Base-by-base conservation (phyloP, 2,797 vertebrate genomes). In the Gambelia wislizenii region DNA sequence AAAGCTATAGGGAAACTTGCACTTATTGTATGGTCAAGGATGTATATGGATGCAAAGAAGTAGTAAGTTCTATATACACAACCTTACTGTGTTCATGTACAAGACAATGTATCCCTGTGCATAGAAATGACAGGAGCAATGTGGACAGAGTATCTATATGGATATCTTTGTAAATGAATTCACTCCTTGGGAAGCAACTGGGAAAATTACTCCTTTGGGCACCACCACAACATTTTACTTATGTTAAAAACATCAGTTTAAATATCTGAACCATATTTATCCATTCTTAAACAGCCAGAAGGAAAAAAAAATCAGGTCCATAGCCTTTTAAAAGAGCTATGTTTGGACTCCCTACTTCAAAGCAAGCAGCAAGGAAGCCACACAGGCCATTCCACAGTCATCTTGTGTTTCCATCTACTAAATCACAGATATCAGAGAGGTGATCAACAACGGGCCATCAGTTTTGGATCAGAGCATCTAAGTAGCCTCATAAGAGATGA, bases 191-290 rank as follows among this genome's bases (percentile, higher is more conserved):
- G 14, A 67, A 89, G 4, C 6, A 8, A 49, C 30, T 64, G 54
- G 33, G 42, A 72, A 52, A 12, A 2, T 54, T 64, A 27, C 10
- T 18, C 54, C 0, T 0, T 61, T 49, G 70, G 49, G n/a, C 25
- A 33, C 47, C 44, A 36, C 3, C 0, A 0, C 36, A 67, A 70
- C 47, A 67, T 25, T 59, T 39, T 22, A 36, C 36, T 10, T 59
- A 39, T 59, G 7, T 22, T 75, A 75, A 75, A 75, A 44, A 6
- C 39, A 44, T 3, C 72, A 33, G 61, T 83, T 30, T 16, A 67
- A 67, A 67, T 14, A 47, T 67, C 27, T 69, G 30, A 70, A 67
- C 10, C 44, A 52, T 13, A 33, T 52, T 56, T 13, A 56, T 56
- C 9, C 54, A 56, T 56, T 56, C 12, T 56, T 69, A 69, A 69